These are phyloP conservation scores for Parochlus steinenii DNA, from an alignment of 2,888 invertebrate species.

Conservation along the genomic window DNA sequence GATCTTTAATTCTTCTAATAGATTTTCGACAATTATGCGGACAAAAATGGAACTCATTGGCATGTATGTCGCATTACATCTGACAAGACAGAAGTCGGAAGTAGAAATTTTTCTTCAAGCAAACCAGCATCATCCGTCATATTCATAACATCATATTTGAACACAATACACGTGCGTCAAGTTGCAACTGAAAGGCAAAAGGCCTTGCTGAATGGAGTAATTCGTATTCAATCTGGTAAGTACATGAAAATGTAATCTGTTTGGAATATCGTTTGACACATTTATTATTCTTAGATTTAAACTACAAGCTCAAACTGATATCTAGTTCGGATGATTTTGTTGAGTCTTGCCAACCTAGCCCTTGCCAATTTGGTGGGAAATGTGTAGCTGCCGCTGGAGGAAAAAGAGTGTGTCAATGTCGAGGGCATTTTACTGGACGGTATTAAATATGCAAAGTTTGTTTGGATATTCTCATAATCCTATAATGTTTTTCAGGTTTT, in stretches of 20 bases:
- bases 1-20: conserved; percentile 17
- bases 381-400: conserved; percentile 39
- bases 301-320: conserved; percentile 45
- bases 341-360: conserved; percentile 56
- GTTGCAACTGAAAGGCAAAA: conserved; percentile 26
- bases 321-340: conserved; percentile 39
- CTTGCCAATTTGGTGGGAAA: conserved; percentile 52
- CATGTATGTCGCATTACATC: conserved; percentile 36
- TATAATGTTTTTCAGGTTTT: conserved; percentile 36
- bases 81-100: conserved; percentile 1
- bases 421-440: conserved; percentile 54
- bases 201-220: conserved; percentile 40
- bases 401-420: conserved; percentile 48
- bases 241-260: conserved; percentile 13
- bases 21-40: conserved; percentile 52
- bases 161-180: conserved; percentile 45
- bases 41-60: conserved; percentile 53
- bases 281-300: conserved; percentile 35
- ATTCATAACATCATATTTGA: conserved; percentile 49
- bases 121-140: conserved; percentile 27
- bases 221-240: conserved; percentile 40
- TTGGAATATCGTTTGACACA: not conserved
- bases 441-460: conserved; percentile 14
- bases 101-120: conserved; percentile 8
- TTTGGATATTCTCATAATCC: conserved; percentile 1